These are phyloP conservation scores for Anabacerthia variegaticeps DNA, from an alignment of 2,797 vertebrate species.

Conservation along the genomic window DNA sequence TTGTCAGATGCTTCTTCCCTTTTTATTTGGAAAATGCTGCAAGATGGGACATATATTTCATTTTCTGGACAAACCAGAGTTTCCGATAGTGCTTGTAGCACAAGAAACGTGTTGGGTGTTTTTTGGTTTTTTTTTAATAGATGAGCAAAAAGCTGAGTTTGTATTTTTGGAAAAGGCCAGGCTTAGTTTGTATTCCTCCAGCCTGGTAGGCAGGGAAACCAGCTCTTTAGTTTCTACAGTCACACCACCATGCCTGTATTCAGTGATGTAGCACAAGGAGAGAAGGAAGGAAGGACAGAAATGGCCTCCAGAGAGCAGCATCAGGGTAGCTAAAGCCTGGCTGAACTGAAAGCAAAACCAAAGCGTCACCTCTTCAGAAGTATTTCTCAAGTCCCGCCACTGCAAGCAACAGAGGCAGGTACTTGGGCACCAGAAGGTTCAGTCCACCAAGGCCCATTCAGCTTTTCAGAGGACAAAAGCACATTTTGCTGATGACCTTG, in stretches of 20 bases:
- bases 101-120: not conserved
- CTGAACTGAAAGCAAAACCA: not conserved
- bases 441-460: not conserved
- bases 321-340: not conserved
- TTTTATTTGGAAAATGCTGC: not conserved
- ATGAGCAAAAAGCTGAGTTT: not conserved
- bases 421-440: not conserved
- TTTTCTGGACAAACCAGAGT: not conserved
- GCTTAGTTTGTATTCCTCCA: not conserved
- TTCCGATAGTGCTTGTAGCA: not conserved
- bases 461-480: not conserved
- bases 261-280: not conserved
- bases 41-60: not conserved
- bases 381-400: not conserved
- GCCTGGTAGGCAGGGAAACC: not conserved
- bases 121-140: not conserved
- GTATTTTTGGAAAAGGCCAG: not conserved
- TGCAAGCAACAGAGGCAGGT: not conserved
- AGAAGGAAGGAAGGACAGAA: not conserved
- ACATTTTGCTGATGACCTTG: not conserved
- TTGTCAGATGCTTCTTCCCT: not conserved
- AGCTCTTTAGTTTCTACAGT: not conserved
- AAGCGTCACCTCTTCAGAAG: not conserved
- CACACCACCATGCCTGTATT: not conserved
- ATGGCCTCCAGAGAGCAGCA: not conserved